Evolutionary conservation across 1,140 invertebrate genomes (phyloP).

Genomic region (Brachionus calyciflorus): DNA sequence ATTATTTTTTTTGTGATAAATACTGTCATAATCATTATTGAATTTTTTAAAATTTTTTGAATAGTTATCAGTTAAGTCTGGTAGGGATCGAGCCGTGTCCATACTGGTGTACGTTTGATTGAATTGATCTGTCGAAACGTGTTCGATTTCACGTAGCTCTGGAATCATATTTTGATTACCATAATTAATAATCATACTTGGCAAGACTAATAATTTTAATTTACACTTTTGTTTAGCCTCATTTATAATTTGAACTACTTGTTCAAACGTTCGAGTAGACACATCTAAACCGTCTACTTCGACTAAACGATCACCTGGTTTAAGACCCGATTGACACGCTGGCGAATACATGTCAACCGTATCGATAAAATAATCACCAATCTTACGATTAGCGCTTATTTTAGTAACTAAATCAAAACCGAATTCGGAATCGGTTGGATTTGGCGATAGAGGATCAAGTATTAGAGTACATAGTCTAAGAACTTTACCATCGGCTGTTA

Average conservation of each 20-base stretch:
- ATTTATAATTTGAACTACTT: slow-evolving; percentile 39
- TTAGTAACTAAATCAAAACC: slow-evolving; percentile 40
- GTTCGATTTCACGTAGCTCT: not conserved
- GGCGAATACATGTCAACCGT: slow-evolving; percentile 39
- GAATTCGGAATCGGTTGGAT: slow-evolving; percentile 39
- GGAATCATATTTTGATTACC: slow-evolving; percentile 19
- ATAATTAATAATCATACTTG: slow-evolving; percentile 26
- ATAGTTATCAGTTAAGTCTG: slow-evolving; percentile 3
- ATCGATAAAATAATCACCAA: slow-evolving; percentile 36
- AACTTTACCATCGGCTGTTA: slow-evolving; percentile 41
- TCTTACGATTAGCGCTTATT: not conserved
- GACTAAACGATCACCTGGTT: slow-evolving; percentile 18
- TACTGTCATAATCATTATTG: not conserved
- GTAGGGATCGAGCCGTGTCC: slow-evolving; percentile 1
- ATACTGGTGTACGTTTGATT: slow-evolving; percentile 38
- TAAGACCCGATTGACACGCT: not conserved
- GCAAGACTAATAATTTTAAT: slow-evolving; percentile 32
- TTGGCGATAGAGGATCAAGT: slow-evolving; percentile 18
- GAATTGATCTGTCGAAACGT: not conserved
- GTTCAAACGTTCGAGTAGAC: slow-evolving; percentile 11
- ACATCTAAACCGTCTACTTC: slow-evolving; percentile 36
- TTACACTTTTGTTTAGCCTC: slow-evolving; percentile 17
- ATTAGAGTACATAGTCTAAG: slow-evolving; percentile 11
- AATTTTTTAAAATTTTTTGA: not conserved
- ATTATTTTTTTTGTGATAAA: not conserved